phyloP scores from a whole-genome alignment of 2,888 invertebrate species.

The Drosophila helvetica region DNA sequence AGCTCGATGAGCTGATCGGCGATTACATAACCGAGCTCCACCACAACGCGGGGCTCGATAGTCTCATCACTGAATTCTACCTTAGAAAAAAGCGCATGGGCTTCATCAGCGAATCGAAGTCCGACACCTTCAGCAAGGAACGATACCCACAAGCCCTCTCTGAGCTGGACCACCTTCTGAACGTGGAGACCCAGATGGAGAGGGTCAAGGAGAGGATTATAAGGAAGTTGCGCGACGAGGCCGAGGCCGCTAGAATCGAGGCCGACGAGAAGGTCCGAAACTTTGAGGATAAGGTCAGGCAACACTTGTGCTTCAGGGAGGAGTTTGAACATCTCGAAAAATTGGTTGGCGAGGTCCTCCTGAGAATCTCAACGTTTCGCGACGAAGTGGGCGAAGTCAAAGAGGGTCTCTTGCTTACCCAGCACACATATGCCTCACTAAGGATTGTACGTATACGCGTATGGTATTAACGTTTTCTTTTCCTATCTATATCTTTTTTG shows the following conservation, averaged over 20 bases:
- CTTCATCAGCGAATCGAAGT: accelerated
- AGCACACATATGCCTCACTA: conserved; percentile 46
- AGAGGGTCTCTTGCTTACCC: conserved; percentile 12
- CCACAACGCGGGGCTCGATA: not conserved
- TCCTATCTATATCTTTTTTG: not conserved
- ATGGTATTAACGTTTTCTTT: not conserved
- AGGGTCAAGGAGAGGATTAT: accelerated
- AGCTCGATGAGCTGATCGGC: not conserved
- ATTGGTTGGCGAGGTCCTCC: not conserved
- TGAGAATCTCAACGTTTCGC: conserved; percentile 25
- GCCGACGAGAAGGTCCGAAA: not conserved
- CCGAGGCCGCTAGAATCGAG: accelerated
- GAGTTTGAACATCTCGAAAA: not conserved
- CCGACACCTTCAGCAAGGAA: not conserved
- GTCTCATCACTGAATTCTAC: conserved; percentile 11
- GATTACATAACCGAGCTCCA: not conserved
- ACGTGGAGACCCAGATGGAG: not conserved
- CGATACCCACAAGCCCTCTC: conserved; percentile 10
- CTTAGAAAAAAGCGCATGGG: conserved; percentile 8
- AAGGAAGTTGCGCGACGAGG: not conserved
- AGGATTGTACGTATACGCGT: conserved; percentile 20
- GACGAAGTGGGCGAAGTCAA: conserved; percentile 38
- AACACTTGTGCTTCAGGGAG: conserved; percentile 18
- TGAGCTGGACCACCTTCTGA: conserved; percentile 34
- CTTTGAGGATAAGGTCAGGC: conserved; percentile 24